Evolutionary conservation across 2,888 invertebrate genomes (phyloP).

Genomic region (Coleophora flavipennella): DNA sequence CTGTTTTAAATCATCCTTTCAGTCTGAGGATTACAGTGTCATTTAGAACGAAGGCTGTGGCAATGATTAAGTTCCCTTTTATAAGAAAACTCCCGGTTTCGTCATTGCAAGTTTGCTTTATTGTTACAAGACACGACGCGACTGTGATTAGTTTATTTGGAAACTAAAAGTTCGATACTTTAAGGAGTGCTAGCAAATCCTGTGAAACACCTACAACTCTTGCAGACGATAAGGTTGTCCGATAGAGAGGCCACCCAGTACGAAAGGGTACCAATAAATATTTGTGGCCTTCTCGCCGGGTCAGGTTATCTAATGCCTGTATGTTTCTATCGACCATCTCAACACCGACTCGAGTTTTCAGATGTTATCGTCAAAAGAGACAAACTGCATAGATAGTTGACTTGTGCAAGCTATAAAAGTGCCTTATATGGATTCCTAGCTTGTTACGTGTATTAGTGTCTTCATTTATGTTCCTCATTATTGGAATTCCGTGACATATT

Average conservation of each 20-base stretch:
- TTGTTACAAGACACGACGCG: conserved; percentile 19
- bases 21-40: conserved; percentile 27
- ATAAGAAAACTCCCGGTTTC: conserved; percentile 46
- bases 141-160: conserved; percentile 21
- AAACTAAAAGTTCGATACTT: conserved; percentile 19
- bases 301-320: conserved; percentile 36
- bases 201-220: conserved; percentile 15
- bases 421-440: conserved; percentile 17
- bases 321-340: conserved; percentile 32
- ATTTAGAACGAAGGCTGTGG: conserved; percentile 23
- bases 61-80: conserved; percentile 40
- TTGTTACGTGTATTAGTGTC: conserved; percentile 15
- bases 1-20: conserved; percentile 25
- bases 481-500: conserved; percentile 1
- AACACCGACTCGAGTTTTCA: conserved; percentile 24
- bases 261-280: conserved; percentile 35
- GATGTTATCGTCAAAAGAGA: conserved; percentile 31
- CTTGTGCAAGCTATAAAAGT: conserved; percentile 23
- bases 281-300: conserved; percentile 19
- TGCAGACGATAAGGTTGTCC: conserved; percentile 19
- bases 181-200: conserved; percentile 9
- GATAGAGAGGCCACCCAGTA: conserved; percentile 38
- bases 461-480: conserved; percentile 12
- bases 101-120: conserved; percentile 24
- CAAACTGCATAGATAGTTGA: conserved; percentile 33